Evolutionary conservation across 2,888 invertebrate species (phyloP).

Genomic region (Serripes groenlandicus): DNA sequence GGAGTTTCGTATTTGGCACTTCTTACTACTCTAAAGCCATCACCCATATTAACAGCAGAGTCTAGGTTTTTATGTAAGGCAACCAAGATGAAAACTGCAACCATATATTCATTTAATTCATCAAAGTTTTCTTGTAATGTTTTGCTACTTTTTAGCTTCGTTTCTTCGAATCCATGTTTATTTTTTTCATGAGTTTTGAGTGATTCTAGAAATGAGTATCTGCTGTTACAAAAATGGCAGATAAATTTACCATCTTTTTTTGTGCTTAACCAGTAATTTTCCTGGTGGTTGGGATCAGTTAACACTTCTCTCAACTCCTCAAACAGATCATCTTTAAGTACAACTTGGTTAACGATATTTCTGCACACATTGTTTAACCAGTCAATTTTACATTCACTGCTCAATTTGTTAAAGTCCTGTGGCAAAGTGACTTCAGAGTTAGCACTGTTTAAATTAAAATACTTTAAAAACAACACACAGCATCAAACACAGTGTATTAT

Average conservation of each 20-base stretch:
- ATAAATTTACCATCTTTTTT: slow-evolving; percentile 18
- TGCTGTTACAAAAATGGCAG: slow-evolving; percentile 30
- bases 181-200: slow-evolving; percentile 26
- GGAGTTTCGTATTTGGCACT: not conserved
- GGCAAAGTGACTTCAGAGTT: slow-evolving; percentile 10
- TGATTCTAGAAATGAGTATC: slow-evolving; percentile 17
- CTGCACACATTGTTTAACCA: not conserved
- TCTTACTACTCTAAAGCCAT: not conserved
- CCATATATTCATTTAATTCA: not conserved
- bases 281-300: slow-evolving; percentile 35
- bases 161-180: slow-evolving; percentile 14
- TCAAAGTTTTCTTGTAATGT: not conserved
- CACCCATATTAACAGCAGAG: slow-evolving; percentile 1
- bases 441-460: too few species aligned
- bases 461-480: too few species aligned
- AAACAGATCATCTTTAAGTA: slow-evolving; percentile 25
- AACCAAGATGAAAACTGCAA: not conserved
- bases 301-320: slow-evolving; percentile 26
- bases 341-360: not conserved
- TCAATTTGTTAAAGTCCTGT: not conserved
- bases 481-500: too few species aligned
- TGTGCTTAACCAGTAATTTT: slow-evolving; percentile 31
- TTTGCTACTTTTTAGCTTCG: not conserved
- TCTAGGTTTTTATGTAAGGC: not conserved
- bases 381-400: not conserved